Base-by-base conservation (phyloP, 2,888 invertebrate species). In the Resseliella maxima region DNA sequence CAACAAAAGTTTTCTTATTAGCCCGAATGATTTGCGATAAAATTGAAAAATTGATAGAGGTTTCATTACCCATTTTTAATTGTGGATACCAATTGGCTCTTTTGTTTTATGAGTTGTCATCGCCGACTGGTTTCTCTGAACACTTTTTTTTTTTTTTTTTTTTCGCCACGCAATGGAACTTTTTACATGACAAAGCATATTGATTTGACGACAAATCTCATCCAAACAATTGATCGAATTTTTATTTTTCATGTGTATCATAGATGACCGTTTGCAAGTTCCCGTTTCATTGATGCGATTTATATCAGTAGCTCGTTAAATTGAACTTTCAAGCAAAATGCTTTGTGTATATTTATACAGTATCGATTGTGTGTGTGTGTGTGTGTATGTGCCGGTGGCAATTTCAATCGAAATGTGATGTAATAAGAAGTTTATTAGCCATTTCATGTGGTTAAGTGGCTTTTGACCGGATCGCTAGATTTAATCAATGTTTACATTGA, bases 1-100 rank as follows among this genome's bases (percentile, higher is more conserved):
- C 59, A 59, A 59, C 59, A 59, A 59, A 59, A 59, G 59, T 59
- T 59, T 59, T 59, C 27, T 59, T n/a, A 50, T 59, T 59, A 24
- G 5, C 10, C 21, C 24, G 24, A 59, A 2, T 3, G 59, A 59
- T 59, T 59, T n/a, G 6, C 59, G 24, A 59, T 59, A 59, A 27
- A 59, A 59, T 59, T 59, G 59, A 59, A 50, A 50, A 59, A 59
- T 59, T 59, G 59, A 31, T 31, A 35, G 72, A 8, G 31, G 15
- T 72, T 72, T 59, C 24, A 18, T 72, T 59, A 27, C 27, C 27
- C 59, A 59, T 59, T 59, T 59, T 59, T 59, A 59, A 59, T 59
- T 59, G 59, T 8, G 2, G 12, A 2, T 27, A 27, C 59, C 24
- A 27, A 59, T 27, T 27, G 2, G 12, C 50, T 8, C 10, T 24